Percentiles rank a stretch among this genome's conserved stretches.
These are phyloP conservation scores for Sceliomorpha sp. DNA, from an alignment of 2,888 invertebrate species.

Conservation along the genomic window DNA sequence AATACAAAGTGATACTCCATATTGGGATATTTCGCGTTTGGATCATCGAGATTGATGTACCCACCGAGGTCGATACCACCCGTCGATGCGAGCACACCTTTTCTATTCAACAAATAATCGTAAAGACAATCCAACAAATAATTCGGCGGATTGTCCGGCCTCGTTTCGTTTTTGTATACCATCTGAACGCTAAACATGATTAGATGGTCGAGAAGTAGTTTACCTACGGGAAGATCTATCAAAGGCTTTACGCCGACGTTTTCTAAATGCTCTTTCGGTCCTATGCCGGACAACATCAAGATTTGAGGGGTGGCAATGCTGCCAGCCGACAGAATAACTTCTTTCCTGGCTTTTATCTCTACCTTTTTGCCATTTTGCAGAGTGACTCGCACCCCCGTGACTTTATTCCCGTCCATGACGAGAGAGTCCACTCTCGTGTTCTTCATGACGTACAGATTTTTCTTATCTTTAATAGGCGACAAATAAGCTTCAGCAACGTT, in stretches of 20 bases:
- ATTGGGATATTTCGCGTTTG: constrained; percentile 82
- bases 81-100: constrained; percentile 68
- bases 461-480: constrained; percentile 80
- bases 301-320: constrained; percentile 86
- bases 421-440: constrained; percentile 83
- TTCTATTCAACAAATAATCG: constrained; percentile 79
- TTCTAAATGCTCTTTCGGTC: constrained; percentile 81
- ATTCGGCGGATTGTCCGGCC: constrained; percentile 1
- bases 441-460: constrained; percentile 84
- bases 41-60: constrained; percentile 82
- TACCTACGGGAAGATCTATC: constrained; percentile 81
- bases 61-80: constrained; percentile 81
- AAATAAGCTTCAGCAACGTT: constrained; percentile 80
- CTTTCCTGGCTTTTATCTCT: constrained; percentile 81
- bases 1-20: constrained; percentile 66
- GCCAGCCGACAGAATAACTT: constrained; percentile 86
- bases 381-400: constrained; percentile 79
- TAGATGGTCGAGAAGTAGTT: constrained; percentile 83
- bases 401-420: constrained; percentile 80
- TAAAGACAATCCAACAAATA: constrained; percentile 64
- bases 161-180: constrained; percentile 54
- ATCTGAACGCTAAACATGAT: constrained; percentile 65
- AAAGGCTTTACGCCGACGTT: constrained; percentile 79
- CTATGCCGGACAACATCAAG: constrained; percentile 86
- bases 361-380: constrained; percentile 69